A percentile compares a stretch with the other conserved stretches of the same genome.
phyloP scores from a whole-genome alignment of 2,797 vertebrate genomes.

The Enteromius argenteus region DNA sequence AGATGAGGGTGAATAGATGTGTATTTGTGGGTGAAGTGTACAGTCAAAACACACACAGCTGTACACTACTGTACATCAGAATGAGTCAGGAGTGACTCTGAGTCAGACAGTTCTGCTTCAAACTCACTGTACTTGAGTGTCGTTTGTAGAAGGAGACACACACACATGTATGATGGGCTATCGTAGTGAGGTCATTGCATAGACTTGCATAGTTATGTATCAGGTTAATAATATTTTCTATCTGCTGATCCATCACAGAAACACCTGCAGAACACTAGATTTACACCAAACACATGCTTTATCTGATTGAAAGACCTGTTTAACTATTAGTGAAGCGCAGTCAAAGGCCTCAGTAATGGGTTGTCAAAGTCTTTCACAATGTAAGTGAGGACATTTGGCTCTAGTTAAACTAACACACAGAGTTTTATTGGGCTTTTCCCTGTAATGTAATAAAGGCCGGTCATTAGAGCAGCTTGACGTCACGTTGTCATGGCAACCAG shows the following conservation, averaged over 20 bases:
- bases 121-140: background rate
- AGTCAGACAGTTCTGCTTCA: background rate
- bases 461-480: background rate
- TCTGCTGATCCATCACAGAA: too few species aligned
- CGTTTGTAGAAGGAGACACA: background rate
- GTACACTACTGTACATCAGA: background rate
- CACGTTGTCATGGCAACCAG: background rate
- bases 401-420: background rate
- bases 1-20: background rate
- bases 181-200: background rate
- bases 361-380: background rate
- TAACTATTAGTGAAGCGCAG: background rate
- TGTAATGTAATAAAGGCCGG: constrained; percentile 8
- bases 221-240: background rate
- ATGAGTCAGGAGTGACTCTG: background rate
- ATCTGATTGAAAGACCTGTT: too few species aligned
- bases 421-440: background rate
- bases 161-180: too few species aligned
- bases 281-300: too few species aligned
- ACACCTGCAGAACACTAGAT: too few species aligned
- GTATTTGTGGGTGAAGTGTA: background rate
- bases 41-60: background rate
- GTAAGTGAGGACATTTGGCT: background rate
- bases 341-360: background rate
- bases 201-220: too few species aligned